Conservation (phyloP, 2,113 vertebrate genomes). For the Semicossyphus pulcher region DNA sequence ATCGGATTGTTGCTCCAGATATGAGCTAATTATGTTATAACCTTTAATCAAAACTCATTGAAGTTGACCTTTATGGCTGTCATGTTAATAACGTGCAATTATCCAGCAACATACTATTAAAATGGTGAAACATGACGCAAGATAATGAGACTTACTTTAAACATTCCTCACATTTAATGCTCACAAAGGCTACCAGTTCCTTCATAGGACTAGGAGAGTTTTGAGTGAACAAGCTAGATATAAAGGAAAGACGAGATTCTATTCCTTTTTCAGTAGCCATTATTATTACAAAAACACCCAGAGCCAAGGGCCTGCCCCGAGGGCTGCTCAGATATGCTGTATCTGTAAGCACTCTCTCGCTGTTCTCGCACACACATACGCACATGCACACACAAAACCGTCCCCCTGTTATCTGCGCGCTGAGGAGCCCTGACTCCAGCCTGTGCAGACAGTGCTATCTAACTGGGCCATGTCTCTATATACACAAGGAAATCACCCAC, state of each 20-base stretch:
- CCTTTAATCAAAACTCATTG: too few species aligned
- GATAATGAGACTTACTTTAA: too few species aligned
- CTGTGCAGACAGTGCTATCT: constrained; percentile 81
- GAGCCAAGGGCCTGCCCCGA: not conserved
- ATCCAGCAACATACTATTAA: too few species aligned
- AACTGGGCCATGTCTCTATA: constrained; percentile 69
- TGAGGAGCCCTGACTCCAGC: constrained; percentile 82
- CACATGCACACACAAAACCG: constrained; percentile 49
- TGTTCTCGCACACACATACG: constrained; percentile 52
- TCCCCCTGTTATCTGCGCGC: constrained; percentile 84
- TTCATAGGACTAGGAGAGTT: too few species aligned
- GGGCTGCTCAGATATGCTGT: constrained; percentile 32
- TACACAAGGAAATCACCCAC: constrained; percentile 71
- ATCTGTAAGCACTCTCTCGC: constrained; percentile 35
- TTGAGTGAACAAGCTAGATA: too few species aligned
- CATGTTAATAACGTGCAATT: too few species aligned
- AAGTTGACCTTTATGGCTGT: too few species aligned
- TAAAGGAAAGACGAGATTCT: not conserved
- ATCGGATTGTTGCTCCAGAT: too few species aligned
- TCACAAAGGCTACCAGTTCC: too few species aligned
- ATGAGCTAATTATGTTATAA: too few species aligned
- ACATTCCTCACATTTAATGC: too few species aligned
- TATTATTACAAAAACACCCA: not conserved
- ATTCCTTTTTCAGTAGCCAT: constrained; percentile 5
- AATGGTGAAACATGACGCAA: too few species aligned